phyloP scores from a whole-genome alignment of 2,113 vertebrate species.

The Nycticryphes semicollaris region DNA sequence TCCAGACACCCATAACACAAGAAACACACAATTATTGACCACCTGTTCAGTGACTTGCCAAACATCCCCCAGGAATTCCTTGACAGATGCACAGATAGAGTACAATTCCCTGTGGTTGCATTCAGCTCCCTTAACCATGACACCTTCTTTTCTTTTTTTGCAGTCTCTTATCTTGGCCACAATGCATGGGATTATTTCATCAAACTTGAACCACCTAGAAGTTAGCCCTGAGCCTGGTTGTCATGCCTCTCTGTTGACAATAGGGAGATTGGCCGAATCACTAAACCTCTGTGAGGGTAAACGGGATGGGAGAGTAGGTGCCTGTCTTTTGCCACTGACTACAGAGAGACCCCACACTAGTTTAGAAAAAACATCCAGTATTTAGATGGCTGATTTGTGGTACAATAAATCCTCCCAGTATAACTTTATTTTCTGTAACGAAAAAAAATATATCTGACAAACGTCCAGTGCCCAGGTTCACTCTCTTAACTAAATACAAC shows the following conservation, averaged over 20 bases:
- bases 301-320: background rate
- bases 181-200: conserved; percentile 16
- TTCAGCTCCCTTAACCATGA: conserved; percentile 62
- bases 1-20: conserved; percentile 64
- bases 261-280: background rate
- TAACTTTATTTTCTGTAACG: background rate
- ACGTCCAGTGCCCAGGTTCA: fast-evolving
- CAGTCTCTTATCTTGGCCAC: background rate
- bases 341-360: background rate
- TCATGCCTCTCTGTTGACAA: background rate
- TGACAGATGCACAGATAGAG: conserved; percentile 62
- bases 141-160: conserved; percentile 28
- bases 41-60: conserved; percentile 63
- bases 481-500: background rate
- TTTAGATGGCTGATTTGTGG: background rate
- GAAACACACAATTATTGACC: conserved; percentile 69
- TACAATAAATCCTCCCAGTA: background rate
- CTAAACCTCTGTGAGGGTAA: background rate
- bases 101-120: conserved; percentile 52
- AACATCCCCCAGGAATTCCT: conserved; percentile 51
- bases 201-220: conserved; percentile 4
- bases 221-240: background rate
- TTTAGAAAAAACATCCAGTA: background rate
- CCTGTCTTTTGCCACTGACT: background rate
- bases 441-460: background rate